These are phyloP conservation scores for Calliopum simillimum DNA, from an alignment of 2,888 invertebrate species.

Conservation along the genomic window DNA sequence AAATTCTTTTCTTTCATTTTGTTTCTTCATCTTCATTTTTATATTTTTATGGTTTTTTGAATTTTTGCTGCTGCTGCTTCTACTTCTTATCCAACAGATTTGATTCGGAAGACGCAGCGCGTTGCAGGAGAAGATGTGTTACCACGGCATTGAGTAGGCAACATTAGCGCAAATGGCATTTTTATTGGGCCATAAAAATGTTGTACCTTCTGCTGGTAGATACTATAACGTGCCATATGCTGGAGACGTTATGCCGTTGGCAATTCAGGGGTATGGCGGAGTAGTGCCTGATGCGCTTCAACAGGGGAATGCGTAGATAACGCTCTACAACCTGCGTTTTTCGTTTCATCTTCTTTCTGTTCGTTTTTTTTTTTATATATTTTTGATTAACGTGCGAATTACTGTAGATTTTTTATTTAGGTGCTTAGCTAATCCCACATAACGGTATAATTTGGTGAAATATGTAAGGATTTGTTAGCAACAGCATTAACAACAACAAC, in stretches of 20 bases:
- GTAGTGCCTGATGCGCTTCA: background rate
- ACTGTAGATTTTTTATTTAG: conserved; percentile 37
- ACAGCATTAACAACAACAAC: conserved; percentile 41
- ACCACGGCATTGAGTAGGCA: conserved; percentile 45
- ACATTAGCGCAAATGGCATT: conserved; percentile 64
- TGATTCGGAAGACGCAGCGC: background rate
- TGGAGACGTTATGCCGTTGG: conserved; percentile 16
- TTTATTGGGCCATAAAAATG: conserved; percentile 67
- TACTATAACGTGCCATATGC: conserved; percentile 30
- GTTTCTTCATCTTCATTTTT: conserved; percentile 18
- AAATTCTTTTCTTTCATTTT: conserved; percentile 30
- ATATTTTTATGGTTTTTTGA: conserved; percentile 3
- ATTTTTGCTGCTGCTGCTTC: background rate
- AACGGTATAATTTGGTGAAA: conserved; percentile 62
- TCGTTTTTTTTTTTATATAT: conserved; percentile 30
- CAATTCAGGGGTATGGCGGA: conserved; percentile 6
- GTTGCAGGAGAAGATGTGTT: background rate
- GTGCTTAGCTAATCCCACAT: conserved; percentile 55
- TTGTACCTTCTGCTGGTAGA: conserved; percentile 47
- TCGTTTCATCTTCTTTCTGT: conserved; percentile 10
- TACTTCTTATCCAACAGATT: background rate
- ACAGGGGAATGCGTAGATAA: background rate
- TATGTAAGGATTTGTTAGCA: conserved; percentile 61
- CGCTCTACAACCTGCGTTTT: conserved; percentile 12
- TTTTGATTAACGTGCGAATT: conserved; percentile 64